phyloP scores from a whole-genome alignment of 2,113 vertebrate species.

The Pterocles burchelli region DNA sequence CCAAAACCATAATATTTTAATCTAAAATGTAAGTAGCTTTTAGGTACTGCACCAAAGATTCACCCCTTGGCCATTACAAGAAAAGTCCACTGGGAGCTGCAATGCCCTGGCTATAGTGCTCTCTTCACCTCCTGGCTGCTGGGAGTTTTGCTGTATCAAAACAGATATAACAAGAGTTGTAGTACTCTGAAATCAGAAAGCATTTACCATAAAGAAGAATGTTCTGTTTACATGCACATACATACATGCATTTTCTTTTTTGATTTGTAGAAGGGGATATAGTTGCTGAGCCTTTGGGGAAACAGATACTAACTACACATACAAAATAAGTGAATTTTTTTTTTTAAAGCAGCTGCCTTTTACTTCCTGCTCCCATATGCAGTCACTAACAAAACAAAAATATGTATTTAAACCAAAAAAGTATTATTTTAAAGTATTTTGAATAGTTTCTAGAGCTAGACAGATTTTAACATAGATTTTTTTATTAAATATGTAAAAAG shows the following conservation, averaged over 20 bases:
- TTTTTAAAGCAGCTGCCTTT: neutral
- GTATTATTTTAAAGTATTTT: neutral
- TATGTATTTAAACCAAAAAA: neutral
- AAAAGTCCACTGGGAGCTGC: neutral
- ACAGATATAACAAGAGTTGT: neutral
- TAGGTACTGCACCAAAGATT: neutral
- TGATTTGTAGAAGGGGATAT: neutral
- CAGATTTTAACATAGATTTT: conserved; percentile 85
- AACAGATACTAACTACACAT: neutral
- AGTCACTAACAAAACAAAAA: neutral
- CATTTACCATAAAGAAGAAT: neutral
- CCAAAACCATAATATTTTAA: neutral
- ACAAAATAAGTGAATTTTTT: neutral
- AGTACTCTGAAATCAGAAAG: neutral
- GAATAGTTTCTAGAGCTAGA: conserved; percentile 64
- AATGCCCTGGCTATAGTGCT: rapidly evolving
- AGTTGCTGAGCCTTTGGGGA: neutral
- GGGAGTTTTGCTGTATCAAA: neutral
- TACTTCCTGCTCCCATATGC: neutral
- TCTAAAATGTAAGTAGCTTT: neutral
- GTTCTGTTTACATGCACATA: neutral
- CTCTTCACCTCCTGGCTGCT: neutral
- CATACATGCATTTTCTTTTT: neutral
- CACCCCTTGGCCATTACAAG: neutral
- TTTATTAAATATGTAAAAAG: conserved; percentile 99